Percentiles rank a stretch among this genome's conserved stretches.
phyloP scores from a whole-genome alignment of 64 coral and sea anemone genomes.

The Montipora capricornis region DNA sequence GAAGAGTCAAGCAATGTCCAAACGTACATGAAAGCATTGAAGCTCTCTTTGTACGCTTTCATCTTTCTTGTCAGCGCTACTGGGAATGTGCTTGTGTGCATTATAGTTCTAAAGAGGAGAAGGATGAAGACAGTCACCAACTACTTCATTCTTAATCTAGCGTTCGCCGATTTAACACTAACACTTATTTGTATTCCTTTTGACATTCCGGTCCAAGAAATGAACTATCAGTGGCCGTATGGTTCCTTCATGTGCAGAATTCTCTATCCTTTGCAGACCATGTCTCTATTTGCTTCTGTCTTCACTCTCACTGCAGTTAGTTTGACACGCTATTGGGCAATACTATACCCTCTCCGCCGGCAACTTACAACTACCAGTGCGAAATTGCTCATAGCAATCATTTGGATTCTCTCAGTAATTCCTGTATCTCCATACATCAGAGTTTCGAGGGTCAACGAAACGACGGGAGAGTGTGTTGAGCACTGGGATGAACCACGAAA shows the following conservation, averaged over 20 bases:
- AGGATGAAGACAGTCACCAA: slow-evolving; percentile 77
- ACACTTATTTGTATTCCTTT: slow-evolving; percentile 80
- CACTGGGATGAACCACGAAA: not conserved
- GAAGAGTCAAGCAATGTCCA: not conserved
- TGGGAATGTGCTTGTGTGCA: slow-evolving; percentile 62
- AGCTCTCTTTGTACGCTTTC: slow-evolving; percentile 61
- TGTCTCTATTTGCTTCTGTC: slow-evolving; percentile 62
- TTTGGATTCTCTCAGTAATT: slow-evolving; percentile 59
- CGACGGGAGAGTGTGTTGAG: slow-evolving; percentile 20
- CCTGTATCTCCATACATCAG: slow-evolving; percentile 74
- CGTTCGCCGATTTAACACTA: slow-evolving; percentile 61
- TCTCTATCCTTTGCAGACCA: slow-evolving; percentile 66
- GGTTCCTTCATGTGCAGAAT: slow-evolving; percentile 69
- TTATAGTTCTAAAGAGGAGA: slow-evolving; percentile 40
- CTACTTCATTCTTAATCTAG: slow-evolving; percentile 74
- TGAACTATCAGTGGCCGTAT: slow-evolving; percentile 73
- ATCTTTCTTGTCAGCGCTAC: slow-evolving; percentile 62
- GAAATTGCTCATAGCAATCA: slow-evolving; percentile 35
- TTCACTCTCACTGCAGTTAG: slow-evolving; percentile 70
- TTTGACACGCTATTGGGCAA: slow-evolving; percentile 75
- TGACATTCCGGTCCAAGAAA: slow-evolving; percentile 76
- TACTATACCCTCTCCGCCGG: slow-evolving; percentile 56
- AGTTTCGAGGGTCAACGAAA: not conserved
- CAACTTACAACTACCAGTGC: slow-evolving; percentile 60
- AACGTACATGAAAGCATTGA: slow-evolving; percentile 15